These are phyloP conservation scores for Samia ricini DNA, from an alignment of 1,140 invertebrate species.

Conservation along the genomic window DNA sequence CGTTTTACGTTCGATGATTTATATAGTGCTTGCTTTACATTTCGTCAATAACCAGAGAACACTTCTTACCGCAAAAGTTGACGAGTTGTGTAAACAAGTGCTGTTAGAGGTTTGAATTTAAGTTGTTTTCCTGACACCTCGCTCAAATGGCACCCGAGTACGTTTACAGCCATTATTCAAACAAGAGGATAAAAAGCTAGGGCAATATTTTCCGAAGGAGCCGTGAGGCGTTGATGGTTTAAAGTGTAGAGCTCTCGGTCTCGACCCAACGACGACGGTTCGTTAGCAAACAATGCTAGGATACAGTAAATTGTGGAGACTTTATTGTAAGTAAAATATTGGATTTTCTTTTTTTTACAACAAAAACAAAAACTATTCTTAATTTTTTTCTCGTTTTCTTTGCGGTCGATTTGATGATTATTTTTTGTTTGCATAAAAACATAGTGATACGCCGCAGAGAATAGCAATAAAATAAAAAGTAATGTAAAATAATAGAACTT, in stretches of 20 bases:
- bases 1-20: constrained; percentile 15
- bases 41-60: constrained; percentile 58
- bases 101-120: constrained; percentile 65
- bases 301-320: constrained; percentile 38
- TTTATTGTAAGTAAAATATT: background rate
- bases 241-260: constrained; percentile 70
- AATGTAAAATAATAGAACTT: no score
- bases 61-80: constrained; percentile 63
- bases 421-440: no score
- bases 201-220: constrained; percentile 73
- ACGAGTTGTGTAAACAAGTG: constrained; percentile 69
- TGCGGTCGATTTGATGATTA: no score
- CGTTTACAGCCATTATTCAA: constrained; percentile 75
- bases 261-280: constrained; percentile 57
- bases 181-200: constrained; percentile 74
- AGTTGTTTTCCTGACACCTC: constrained; percentile 71
- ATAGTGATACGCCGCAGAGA: no score
- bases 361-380: background rate
- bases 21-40: constrained; percentile 71
- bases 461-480: no score
- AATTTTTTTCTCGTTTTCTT: background rate
- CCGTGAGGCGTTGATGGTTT: constrained; percentile 70
- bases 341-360: background rate
- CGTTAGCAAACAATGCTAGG: constrained; percentile 71
- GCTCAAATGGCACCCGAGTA: constrained; percentile 65